Evolutionary conservation across 2,113 vertebrate species (phyloP).

Genomic region (Thunnus maccoyii): DNA sequence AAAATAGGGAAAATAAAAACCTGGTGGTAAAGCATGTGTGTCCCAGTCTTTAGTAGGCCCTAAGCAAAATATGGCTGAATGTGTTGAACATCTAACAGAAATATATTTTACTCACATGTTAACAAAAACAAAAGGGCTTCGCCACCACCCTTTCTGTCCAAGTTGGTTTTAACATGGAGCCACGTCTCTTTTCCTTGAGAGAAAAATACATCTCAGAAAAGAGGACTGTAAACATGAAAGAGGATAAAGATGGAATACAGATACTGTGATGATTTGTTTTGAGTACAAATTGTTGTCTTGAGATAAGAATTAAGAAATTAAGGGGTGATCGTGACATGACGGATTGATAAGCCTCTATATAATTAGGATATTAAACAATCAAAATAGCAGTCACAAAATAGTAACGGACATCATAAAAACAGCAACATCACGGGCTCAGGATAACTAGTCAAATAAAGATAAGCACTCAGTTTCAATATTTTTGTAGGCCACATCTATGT

Average conservation of each 20-base stretch:
- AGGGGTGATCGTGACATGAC: neutral
- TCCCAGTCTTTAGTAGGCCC: neutral
- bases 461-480: neutral
- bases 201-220: neutral
- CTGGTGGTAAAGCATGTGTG: neutral
- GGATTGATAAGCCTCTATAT: neutral
- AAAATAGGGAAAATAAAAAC: neutral
- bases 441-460: no score
- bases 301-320: no score
- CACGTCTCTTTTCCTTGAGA: neutral
- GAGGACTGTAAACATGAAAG: neutral
- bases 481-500: neutral
- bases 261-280: neutral
- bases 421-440: no score
- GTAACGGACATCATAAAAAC: no score
- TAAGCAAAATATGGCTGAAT: neutral
- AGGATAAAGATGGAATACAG: neutral
- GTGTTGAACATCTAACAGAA: neutral
- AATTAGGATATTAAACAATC: no score
- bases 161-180: neutral
- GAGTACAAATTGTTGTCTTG: no score
- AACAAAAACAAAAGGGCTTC: neutral
- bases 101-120: no score
- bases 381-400: no score
- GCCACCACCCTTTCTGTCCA: neutral